Conservation (phyloP, 2,797 vertebrate genomes). For the Merluccius polli region DNA sequence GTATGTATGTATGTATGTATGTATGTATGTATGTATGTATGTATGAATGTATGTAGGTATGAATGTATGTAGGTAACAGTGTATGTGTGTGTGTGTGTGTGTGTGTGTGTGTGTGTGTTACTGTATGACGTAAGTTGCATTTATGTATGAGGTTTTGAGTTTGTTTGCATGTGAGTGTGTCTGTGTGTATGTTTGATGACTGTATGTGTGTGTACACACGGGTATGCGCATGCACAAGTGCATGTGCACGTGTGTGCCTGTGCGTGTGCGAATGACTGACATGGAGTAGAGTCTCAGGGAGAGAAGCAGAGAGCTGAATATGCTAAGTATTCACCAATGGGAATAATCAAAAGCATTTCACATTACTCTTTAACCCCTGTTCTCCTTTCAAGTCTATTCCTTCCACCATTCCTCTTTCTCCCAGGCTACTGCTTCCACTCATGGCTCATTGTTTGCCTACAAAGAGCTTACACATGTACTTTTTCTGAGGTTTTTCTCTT, state of each 20-base stretch:
- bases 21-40: background rate
- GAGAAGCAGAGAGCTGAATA: slow-evolving; percentile 25
- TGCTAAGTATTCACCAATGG: slow-evolving; percentile 42
- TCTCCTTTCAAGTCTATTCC: slow-evolving; percentile 42
- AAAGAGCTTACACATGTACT: slow-evolving; percentile 58
- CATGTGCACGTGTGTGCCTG: background rate
- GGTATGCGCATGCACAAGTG: background rate
- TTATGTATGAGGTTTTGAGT: background rate
- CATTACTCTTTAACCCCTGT: slow-evolving; percentile 46
- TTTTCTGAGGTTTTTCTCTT: slow-evolving; percentile 68
- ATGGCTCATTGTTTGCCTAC: slow-evolving; percentile 63
- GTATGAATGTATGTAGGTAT: background rate
- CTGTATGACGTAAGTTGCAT: too few species aligned
- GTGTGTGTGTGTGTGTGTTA: background rate
- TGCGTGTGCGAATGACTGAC: background rate
- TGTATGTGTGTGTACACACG: too few species aligned
- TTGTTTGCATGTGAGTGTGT: background rate
- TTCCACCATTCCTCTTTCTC: slow-evolving; percentile 40
- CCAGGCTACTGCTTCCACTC: slow-evolving; percentile 49
- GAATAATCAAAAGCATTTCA: slow-evolving; percentile 59
- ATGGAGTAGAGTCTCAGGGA: background rate
- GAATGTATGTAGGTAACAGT: background rate
- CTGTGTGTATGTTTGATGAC: background rate
- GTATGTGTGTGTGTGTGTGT: background rate
- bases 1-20: background rate